Conservation (phyloP, 2,113 vertebrate species). For the Cercocebus atys region DNA sequence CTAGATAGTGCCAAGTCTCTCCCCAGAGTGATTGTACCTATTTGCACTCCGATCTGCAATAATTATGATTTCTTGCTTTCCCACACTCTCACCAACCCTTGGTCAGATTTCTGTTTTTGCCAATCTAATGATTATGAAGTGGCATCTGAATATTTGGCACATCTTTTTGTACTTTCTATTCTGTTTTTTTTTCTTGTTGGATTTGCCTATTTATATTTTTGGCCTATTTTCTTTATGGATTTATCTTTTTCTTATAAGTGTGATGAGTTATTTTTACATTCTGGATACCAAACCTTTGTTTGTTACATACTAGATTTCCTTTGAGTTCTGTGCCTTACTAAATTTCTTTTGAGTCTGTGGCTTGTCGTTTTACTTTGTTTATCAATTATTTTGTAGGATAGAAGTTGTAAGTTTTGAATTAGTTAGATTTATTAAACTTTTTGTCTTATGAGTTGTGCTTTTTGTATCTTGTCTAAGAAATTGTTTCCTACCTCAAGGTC, state of each 20-base stretch:
- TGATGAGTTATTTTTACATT: constrained; percentile 22
- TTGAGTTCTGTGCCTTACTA: background rate
- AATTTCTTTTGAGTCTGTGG: background rate
- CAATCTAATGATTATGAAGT: background rate
- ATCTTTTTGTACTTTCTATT: background rate
- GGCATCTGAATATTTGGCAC: background rate
- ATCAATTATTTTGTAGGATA: background rate
- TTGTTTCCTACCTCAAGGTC: background rate
- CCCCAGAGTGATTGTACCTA: background rate
- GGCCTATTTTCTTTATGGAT: background rate
- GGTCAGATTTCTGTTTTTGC: constrained; percentile 9
- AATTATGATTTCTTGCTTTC: background rate
- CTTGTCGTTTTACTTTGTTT: background rate
- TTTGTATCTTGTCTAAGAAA: constrained; percentile 32
- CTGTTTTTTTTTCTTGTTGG: background rate
- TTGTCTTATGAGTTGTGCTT: background rate
- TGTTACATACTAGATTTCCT: constrained; percentile 9
- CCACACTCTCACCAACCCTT: background rate
- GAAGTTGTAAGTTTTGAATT: background rate
- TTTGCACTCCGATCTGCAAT: background rate
- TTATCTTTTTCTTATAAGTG: background rate
- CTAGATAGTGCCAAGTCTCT: background rate
- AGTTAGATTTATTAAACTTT: background rate
- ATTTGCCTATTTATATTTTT: constrained; percentile 7
- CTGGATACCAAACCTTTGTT: background rate